Conservation (phyloP, 1,140 invertebrate species). For the Physella acuta region DNA sequence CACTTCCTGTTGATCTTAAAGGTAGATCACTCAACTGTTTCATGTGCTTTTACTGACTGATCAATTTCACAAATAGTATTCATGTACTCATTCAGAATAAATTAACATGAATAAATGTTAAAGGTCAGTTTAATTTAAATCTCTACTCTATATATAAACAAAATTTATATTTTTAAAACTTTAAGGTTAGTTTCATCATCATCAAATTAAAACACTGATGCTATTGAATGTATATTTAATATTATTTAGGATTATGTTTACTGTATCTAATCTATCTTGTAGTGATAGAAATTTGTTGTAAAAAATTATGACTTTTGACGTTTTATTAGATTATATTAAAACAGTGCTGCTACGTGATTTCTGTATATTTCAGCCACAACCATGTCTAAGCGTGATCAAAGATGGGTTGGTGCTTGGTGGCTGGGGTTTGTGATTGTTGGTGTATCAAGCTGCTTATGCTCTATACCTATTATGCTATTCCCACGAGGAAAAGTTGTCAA, state of each 20-base stretch:
- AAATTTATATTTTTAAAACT: neutral
- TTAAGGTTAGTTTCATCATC: neutral
- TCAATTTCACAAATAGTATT: neutral
- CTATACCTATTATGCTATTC: constrained; percentile 85
- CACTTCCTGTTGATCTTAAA: constrained; percentile 7
- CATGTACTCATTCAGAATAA: neutral
- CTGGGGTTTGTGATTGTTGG: constrained; percentile 85
- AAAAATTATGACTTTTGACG: neutral
- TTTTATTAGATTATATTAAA: neutral
- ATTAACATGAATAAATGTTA: neutral
- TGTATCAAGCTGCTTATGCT: constrained; percentile 74
- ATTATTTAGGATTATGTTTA: neutral
- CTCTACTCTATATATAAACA: neutral
- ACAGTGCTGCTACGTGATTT: neutral
- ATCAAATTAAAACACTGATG: neutral
- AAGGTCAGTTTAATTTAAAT: neutral
- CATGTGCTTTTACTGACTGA: neutral
- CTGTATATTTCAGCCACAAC: constrained; percentile 28
- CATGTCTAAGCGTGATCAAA: constrained; percentile 35
- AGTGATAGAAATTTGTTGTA: neutral
- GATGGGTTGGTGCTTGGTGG: constrained; percentile 94
- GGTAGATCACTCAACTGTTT: neutral
- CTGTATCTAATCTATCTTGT: neutral
- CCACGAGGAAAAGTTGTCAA: constrained; percentile 59
- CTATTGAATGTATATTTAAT: neutral